Percentiles rank a stretch among this genome's conserved stretches.
Evolutionary conservation across 2,797 vertebrate species (phyloP).

Genomic region (Nyctibius grandis): DNA sequence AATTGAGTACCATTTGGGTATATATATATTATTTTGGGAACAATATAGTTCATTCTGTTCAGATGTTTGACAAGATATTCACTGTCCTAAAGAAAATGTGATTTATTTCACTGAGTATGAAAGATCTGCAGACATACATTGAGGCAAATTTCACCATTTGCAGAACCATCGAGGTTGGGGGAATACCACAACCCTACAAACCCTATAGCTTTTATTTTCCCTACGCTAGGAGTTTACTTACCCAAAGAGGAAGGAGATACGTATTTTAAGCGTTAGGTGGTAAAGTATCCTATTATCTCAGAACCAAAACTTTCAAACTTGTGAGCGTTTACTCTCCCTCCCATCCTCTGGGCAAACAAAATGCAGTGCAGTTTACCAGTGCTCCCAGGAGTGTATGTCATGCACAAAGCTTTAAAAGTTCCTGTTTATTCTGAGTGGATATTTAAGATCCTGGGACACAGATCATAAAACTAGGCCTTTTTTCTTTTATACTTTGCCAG

Average conservation of each 20-base stretch:
- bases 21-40: background rate
- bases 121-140: background rate
- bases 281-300: background rate
- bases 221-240: background rate
- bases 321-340: background rate
- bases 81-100: background rate
- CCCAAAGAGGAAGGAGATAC: background rate
- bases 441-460: background rate
- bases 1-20: background rate
- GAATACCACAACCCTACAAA: background rate
- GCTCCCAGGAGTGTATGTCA: background rate
- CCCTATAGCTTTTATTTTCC: background rate
- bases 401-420: slow-evolving; percentile 30
- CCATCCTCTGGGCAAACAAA: slow-evolving; percentile 2
- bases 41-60: background rate
- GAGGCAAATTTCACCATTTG: background rate
- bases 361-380: background rate
- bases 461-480: slow-evolving; percentile 12
- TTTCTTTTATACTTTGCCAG: slow-evolving; percentile 21
- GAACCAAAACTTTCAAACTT: background rate
- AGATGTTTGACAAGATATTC: background rate
- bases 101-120: background rate
- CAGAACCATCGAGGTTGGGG: background rate
- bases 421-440: slow-evolving; percentile 36
- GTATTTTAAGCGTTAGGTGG: background rate